phyloP scores from a whole-genome alignment of 2,113 vertebrate species.

The Sclerurus mexicanus region DNA sequence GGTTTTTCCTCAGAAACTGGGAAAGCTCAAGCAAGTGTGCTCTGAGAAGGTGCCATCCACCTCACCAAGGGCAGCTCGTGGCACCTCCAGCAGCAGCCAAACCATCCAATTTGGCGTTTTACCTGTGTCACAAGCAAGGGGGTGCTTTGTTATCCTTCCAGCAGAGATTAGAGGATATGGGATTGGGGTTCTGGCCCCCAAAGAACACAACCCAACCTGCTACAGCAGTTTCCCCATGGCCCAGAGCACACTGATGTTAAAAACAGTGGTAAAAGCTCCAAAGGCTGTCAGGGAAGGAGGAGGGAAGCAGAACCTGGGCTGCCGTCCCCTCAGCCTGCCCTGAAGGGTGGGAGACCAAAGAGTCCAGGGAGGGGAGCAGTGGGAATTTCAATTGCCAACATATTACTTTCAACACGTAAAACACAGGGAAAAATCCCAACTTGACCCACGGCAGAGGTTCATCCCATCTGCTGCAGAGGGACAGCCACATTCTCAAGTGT shows the following conservation, averaged over 20 bases:
- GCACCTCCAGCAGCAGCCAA: background rate
- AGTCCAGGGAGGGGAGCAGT: too few relatives aligned
- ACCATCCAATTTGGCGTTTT: background rate
- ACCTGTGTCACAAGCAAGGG: background rate
- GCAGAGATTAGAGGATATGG: background rate
- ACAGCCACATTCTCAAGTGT: background rate
- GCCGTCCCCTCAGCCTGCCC: background rate
- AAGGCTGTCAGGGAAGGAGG: background rate
- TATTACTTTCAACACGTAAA: background rate
- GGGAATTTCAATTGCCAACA: background rate
- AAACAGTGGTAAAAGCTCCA: background rate
- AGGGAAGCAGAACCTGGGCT: background rate
- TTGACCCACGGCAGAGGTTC: background rate
- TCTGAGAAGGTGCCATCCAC: fast-evolving
- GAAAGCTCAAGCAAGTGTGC: fast-evolving
- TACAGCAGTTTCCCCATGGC: background rate
- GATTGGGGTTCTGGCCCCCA: background rate
- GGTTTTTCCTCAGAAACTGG: background rate
- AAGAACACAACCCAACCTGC: background rate
- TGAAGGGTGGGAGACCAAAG: background rate
- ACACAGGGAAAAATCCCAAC: background rate
- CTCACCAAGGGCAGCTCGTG: fast-evolving
- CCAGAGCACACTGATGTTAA: background rate
- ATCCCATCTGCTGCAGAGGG: background rate
- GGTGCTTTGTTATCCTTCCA: background rate